Percentiles rank a stretch among this genome's conserved stretches.
Evolutionary conservation across 2,888 invertebrate genomes (phyloP).

Genomic region (Cheilosia soror): DNA sequence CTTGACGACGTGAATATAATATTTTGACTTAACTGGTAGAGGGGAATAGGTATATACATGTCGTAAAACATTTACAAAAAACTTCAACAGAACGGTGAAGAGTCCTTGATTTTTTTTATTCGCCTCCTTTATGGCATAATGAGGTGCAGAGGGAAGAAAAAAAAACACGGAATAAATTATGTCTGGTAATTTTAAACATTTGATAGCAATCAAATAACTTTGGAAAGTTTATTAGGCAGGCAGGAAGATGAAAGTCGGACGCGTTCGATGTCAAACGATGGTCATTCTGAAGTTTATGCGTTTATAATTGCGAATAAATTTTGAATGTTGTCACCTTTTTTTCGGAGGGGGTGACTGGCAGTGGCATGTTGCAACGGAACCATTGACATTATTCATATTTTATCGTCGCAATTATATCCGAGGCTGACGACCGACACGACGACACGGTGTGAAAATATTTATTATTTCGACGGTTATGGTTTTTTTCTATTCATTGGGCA

Average conservation of each 20-base stretch:
- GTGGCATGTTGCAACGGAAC: constrained; percentile 15
- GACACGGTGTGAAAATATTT: constrained; percentile 1
- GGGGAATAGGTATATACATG: constrained; percentile 53
- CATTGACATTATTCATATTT: constrained; percentile 48
- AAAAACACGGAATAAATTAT: constrained; percentile 63
- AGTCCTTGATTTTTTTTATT: constrained; percentile 27
- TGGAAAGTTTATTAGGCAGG: constrained; percentile 59
- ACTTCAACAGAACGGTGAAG: constrained; percentile 47
- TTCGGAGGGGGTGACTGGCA: neutral
- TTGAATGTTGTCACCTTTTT: constrained; percentile 46
- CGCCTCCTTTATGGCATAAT: constrained; percentile 65
- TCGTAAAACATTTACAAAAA: constrained; percentile 72
- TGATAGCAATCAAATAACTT: constrained; percentile 73
- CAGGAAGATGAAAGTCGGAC: constrained; percentile 25
- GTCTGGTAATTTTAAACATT: constrained; percentile 72
- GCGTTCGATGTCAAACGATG: constrained; percentile 49
- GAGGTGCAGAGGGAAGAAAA: constrained; percentile 57
- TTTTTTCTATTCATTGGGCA: constrained; percentile 36
- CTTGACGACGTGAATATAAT: constrained; percentile 57
- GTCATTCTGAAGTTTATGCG: constrained; percentile 60
- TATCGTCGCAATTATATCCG: constrained; percentile 19
- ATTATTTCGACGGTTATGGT: constrained; percentile 13
- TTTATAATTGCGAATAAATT: constrained; percentile 74
- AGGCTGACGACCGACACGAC: neutral
- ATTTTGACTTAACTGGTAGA: constrained; percentile 4